Base-by-base conservation (phyloP, 2,797 vertebrate genomes). In the Betta splendens region DNA sequence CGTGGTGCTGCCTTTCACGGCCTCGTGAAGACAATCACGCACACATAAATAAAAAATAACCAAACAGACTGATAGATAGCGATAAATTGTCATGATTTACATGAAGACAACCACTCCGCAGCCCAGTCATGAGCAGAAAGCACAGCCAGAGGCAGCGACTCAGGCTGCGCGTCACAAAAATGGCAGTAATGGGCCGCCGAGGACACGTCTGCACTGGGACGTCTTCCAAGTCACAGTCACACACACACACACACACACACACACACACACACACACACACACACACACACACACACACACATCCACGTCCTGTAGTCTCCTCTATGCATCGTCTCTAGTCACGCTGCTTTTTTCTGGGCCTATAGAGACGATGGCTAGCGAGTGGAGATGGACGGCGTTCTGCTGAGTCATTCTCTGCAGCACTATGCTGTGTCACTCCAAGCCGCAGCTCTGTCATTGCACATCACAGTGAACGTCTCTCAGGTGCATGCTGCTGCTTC, bases 381-480 rank as follows among this genome's bases (percentile, higher is more conserved):
- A 61, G 57, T 46, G 36, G 39, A 77, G 63, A 63, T 59, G 38
- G 71, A 60, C 70, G 62, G n/a, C 23, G 64, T 71, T 79, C 48
- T 83, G 83, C 79, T 23, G 40, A 81, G 80, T 88, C 83, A 83
- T 70, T 61, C 69, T 68, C 65, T 76, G 56, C 69, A 69, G 72
- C 53, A 38, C 77, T 76, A 63, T 74, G 80, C 84, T 76, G 72
- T 77, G 67, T 90, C 88, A 86, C 54, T 71, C 69, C 15, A 75
- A 75, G 83, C 69, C 71, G 73, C 61, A 66, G 76, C 83, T 85
- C 70, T 87, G 83, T 84, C 81, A 59, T 43, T 69, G 23, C 54
- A 56, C 45, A 81, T 87, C 52, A 76, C 7, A 3, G 58, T 50
- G 35, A 71, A 64, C 57, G 69, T 36, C 31, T 72, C 38, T 50